Base-by-base conservation (phyloP, 2,113 vertebrate genomes). In the Barnardius zonarius region DNA sequence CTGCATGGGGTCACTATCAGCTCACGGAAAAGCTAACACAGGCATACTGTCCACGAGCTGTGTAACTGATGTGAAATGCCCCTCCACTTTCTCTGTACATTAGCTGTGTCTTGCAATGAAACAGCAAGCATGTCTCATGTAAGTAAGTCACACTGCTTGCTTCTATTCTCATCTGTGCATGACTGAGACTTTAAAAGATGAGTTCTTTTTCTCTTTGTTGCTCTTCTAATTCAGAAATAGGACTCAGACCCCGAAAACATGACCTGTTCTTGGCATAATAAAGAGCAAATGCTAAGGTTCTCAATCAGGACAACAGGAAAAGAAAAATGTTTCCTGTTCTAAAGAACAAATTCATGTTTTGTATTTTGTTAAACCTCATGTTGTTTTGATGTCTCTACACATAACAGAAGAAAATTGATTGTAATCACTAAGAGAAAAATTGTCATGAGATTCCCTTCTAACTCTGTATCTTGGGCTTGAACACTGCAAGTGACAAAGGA, bases 21-120 rank as follows among this genome's bases (percentile, higher is more conserved):
- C 79, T 92, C 92, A 70, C 48, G 81, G 86, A 78, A 82, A 86
- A 88, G 39, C 70, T 83, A 62, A 83, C 37, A 44, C 27, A 77
- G 44, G n/a, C 55, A 57, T 23, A 46, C 10, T 19, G 63, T 33
- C 62, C 48, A 11, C 3, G 64, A 93, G 72, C 51, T 46, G 37
- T 0, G 3, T 27, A 63, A 57, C 23, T 35, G 61, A 75, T 43
- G 52, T 5, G 67, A 83, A 83, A 93, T 10, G 22, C 10, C 17
- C 27, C 48, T 69, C 74, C 79, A 82, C 59, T 59, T 77, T 73
- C 72, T 74, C 70, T 68, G 27, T 15, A 25, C 15, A 6, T 11
- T 31, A 62, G 51, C 63, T 93, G 76, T 61, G 30, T 1, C 4
- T 24, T 82, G 51, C 17, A 57, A 68, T 30, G 27, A 83, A 88